Conservation (phyloP, 1,140 invertebrate genomes). For the Maconellicoccus hirsutus region DNA sequence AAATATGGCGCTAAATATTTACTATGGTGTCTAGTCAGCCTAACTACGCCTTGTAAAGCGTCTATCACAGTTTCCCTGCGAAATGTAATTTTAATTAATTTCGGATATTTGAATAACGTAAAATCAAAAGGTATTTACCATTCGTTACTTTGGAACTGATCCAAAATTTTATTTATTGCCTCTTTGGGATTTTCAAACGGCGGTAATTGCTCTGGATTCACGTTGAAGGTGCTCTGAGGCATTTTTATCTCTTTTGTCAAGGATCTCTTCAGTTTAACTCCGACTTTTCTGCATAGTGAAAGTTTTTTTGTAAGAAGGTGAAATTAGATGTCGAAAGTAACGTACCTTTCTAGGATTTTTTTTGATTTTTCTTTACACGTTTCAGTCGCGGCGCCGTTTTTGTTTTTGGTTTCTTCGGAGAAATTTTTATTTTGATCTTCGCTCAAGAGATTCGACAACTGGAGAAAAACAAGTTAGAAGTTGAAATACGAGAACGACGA, state of each 20-base stretch:
- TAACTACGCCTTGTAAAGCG: conserved; percentile 57
- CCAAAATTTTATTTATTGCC: conserved; percentile 47
- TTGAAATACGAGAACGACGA: neutral
- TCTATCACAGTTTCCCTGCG: conserved; percentile 68
- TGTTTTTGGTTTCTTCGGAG: neutral
- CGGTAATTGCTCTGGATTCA: conserved; percentile 22
- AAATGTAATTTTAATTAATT: conserved; percentile 21
- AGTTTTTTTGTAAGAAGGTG: neutral
- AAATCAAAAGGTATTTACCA: conserved; percentile 43
- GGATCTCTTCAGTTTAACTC: neutral
- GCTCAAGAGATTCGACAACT: neutral
- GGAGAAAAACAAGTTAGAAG: neutral
- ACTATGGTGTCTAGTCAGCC: conserved; percentile 57
- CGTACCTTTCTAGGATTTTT: neutral
- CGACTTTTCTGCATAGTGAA: neutral
- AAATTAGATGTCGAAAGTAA: neutral
- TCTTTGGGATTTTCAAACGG: conserved; percentile 48
- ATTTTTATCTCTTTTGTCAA: conserved; percentile 12
- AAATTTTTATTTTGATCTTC: neutral
- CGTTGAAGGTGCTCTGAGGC: neutral
- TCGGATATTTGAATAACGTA: neutral
- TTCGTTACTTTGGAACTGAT: conserved; percentile 56
- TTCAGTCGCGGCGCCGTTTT: neutral
- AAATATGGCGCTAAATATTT: conserved; percentile 44
- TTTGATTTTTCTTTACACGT: neutral